phyloP scores from a whole-genome alignment of 2,797 vertebrate species.

The Coluber constrictor region DNA sequence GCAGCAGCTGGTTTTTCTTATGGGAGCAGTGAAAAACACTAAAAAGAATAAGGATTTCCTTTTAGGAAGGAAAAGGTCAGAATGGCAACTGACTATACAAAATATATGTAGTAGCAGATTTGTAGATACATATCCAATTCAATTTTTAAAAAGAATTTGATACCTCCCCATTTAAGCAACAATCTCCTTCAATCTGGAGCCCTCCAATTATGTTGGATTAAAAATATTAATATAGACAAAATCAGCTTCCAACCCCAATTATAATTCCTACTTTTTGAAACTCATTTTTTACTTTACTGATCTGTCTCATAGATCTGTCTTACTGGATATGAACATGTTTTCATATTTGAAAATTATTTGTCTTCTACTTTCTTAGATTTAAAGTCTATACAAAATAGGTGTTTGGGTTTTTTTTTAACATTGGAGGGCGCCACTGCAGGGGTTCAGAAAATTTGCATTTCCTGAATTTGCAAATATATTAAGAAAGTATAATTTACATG shows the following conservation, averaged over 20 bases:
- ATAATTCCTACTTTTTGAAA: background rate
- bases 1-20: constrained; percentile 44
- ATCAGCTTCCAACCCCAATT: background rate
- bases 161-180: background rate
- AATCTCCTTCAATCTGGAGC: background rate
- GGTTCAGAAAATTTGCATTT: background rate
- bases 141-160: background rate
- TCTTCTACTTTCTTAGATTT: background rate
- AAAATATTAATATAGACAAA: background rate
- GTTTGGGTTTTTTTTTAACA: background rate
- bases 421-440: background rate
- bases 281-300: background rate
- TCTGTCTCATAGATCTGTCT: background rate
- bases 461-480: background rate
- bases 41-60: background rate
- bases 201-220: background rate
- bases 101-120: background rate
- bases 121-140: background rate
- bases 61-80: constrained; percentile 38
- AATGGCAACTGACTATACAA: background rate
- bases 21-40: constrained; percentile 10
- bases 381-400: background rate
- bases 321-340: background rate
- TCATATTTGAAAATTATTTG: background rate
- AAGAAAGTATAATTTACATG: background rate